Conservation (phyloP, 2,113 vertebrate species). For the Forbesichthys papilliferus region DNA sequence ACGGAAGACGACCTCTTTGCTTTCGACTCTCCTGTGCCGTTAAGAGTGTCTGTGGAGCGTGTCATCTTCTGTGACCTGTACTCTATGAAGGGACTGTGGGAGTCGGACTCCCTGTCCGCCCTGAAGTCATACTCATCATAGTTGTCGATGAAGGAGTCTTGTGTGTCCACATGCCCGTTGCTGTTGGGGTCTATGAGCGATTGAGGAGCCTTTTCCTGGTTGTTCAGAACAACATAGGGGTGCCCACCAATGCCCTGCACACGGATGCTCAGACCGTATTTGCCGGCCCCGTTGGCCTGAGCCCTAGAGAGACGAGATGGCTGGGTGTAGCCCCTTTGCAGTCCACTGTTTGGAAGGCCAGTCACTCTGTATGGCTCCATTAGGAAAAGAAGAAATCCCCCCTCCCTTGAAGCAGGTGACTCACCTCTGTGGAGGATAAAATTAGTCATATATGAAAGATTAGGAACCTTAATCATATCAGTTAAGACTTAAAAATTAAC, state of each 20-base stretch:
- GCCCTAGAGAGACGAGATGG: slow-evolving; percentile 57
- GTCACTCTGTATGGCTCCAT: slow-evolving; percentile 89
- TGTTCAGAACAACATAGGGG: slow-evolving; percentile 95
- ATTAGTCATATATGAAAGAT: slow-evolving; percentile 46
- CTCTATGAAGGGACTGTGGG: slow-evolving; percentile 76
- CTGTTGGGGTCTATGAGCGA: slow-evolving; percentile 71
- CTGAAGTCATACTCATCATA: slow-evolving; percentile 70
- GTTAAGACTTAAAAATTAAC: not conserved
- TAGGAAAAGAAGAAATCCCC: slow-evolving; percentile 72
- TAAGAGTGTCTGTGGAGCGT: slow-evolving; percentile 66
- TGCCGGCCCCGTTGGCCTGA: slow-evolving; percentile 75
- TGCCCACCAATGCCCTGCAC: slow-evolving; percentile 97
- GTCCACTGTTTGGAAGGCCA: slow-evolving; percentile 74
- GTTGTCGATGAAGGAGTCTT: slow-evolving; percentile 70
- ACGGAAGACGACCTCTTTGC: slow-evolving; percentile 70
- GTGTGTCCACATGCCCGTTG: slow-evolving; percentile 68
- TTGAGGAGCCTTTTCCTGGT: slow-evolving; percentile 81
- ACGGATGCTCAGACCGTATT: slow-evolving; percentile 94
- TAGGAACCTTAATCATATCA: slow-evolving; percentile 31
- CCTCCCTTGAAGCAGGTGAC: slow-evolving; percentile 61
- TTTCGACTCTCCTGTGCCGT: slow-evolving; percentile 60
- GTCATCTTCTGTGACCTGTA: slow-evolving; percentile 73
- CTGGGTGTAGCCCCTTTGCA: slow-evolving; percentile 74
- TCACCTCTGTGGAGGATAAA: slow-evolving; percentile 64
- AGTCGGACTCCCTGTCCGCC: slow-evolving; percentile 55